Evolutionary conservation across 2,113 vertebrate species (phyloP).

Genomic region (Mixornis gularis): DNA sequence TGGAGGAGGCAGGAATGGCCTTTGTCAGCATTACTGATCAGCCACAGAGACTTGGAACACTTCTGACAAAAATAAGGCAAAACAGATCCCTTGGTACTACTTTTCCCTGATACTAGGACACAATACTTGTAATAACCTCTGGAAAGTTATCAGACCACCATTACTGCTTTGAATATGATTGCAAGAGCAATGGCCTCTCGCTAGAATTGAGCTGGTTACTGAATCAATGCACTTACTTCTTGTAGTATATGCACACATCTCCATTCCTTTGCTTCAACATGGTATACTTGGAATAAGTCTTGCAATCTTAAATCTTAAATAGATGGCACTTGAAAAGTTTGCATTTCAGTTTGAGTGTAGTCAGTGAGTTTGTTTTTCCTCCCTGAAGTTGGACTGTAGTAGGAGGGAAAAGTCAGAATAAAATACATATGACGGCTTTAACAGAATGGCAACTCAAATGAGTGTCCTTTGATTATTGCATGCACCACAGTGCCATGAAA

Average conservation of each 20-base stretch:
- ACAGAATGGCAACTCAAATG: not conserved
- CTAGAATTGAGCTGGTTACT: not conserved
- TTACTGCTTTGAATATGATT: not conserved
- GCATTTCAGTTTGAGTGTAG: not conserved
- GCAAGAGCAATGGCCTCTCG: not conserved
- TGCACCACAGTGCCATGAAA: not conserved
- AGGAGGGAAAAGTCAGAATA: not conserved
- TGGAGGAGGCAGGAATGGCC: not conserved
- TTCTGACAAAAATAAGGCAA: not conserved
- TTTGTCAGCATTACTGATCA: not conserved
- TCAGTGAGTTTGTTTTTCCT: not conserved
- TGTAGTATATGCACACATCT: not conserved
- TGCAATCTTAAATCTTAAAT: not conserved
- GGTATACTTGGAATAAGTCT: not conserved
- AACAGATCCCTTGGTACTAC: not conserved
- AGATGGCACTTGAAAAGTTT: not conserved
- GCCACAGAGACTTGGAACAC: rapidly evolving
- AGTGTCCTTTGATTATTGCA: not conserved
- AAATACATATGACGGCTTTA: not conserved
- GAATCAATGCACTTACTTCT: not conserved
- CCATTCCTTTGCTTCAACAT: not conserved
- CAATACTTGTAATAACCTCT: not conserved
- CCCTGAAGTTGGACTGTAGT: not conserved
- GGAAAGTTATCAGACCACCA: not conserved
- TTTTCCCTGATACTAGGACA: not conserved